phyloP scores from a whole-genome alignment of 2,888 invertebrate species.

The Trissoscelio sp. region DNA sequence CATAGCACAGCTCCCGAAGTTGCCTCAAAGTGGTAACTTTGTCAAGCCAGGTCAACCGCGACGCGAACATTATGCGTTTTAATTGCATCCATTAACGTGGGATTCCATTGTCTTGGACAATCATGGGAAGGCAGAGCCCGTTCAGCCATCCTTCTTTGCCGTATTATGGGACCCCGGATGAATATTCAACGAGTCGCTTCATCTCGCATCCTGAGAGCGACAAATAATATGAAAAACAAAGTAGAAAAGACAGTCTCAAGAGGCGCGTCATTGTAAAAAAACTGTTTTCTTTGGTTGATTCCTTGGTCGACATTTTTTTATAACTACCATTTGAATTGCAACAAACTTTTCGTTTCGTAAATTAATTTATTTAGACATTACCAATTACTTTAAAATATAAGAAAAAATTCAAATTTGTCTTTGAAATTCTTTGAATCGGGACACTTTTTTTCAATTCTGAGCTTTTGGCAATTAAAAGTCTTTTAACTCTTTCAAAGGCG shows the following conservation, averaged over 20 bases:
- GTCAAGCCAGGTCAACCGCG: slow-evolving; percentile 73
- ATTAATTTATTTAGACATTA: too few species aligned
- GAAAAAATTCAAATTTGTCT: too few species aligned
- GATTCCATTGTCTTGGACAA: slow-evolving; percentile 69
- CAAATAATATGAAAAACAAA: slow-evolving; percentile 49
- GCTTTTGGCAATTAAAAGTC: too few species aligned
- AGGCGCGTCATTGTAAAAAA: background rate
- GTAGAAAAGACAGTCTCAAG: slow-evolving; percentile 1
- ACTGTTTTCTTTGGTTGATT: slow-evolving; percentile 35
- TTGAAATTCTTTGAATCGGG: too few species aligned
- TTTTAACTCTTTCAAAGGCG: too few species aligned
- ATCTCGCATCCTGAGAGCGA: slow-evolving; percentile 34
- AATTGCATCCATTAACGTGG: slow-evolving; percentile 81
- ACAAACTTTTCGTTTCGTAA: background rate
- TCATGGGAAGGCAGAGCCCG: slow-evolving; percentile 52
- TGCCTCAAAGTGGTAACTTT: slow-evolving; percentile 75
- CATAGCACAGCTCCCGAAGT: slow-evolving; percentile 64
- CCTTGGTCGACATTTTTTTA: slow-evolving; percentile 17
- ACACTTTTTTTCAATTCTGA: too few species aligned
- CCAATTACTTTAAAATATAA: too few species aligned
- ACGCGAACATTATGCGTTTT: slow-evolving; percentile 79
- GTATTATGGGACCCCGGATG: slow-evolving; percentile 48
- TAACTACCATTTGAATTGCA: slow-evolving; percentile 6
- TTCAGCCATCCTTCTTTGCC: slow-evolving; percentile 45
- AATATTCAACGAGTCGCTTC: slow-evolving; percentile 50